Conservation (phyloP, 2,888 invertebrate genomes). For the Autographa pulchrina region DNA sequence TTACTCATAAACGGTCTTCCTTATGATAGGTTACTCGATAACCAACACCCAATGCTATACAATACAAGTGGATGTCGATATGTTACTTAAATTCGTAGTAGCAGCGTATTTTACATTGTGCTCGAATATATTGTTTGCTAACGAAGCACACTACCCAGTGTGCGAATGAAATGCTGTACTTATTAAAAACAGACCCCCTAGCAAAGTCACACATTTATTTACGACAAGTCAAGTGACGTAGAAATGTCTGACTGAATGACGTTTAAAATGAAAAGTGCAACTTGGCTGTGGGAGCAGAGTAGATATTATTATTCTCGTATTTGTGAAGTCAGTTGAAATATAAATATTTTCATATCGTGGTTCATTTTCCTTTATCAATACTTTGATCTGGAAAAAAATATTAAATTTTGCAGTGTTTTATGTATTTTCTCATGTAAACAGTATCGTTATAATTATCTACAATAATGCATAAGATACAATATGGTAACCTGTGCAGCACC, state of each 20-base stretch:
- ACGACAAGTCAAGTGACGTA: neutral
- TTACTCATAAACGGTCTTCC: slow-evolving; percentile 82
- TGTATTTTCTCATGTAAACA: slow-evolving; percentile 44
- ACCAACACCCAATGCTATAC: slow-evolving; percentile 85
- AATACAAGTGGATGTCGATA: slow-evolving; percentile 82
- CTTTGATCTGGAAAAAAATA: slow-evolving; percentile 39
- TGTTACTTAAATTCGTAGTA: slow-evolving; percentile 62
- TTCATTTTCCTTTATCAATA: slow-evolving; percentile 17
- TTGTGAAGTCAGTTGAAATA: slow-evolving; percentile 6
- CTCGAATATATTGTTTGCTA: slow-evolving; percentile 22
- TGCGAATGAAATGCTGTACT: slow-evolving; percentile 36
- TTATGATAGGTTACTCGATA: slow-evolving; percentile 85
- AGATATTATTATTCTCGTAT: neutral
- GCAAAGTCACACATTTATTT: neutral
- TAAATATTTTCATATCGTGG: slow-evolving; percentile 20
- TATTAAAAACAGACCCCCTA: slow-evolving; percentile 25
- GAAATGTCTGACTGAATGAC: neutral
- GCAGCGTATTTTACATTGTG: slow-evolving; percentile 44
- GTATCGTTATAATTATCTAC: slow-evolving; percentile 70
- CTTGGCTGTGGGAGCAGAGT: neutral
- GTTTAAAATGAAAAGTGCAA: neutral
- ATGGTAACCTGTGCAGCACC: slow-evolving; percentile 86
- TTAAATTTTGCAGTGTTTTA: slow-evolving; percentile 21
- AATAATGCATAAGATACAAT: slow-evolving; percentile 73
- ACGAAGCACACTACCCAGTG: slow-evolving; percentile 4